Base-by-base conservation (phyloP, 2,113 vertebrate genomes). In the Capra hircus region DNA sequence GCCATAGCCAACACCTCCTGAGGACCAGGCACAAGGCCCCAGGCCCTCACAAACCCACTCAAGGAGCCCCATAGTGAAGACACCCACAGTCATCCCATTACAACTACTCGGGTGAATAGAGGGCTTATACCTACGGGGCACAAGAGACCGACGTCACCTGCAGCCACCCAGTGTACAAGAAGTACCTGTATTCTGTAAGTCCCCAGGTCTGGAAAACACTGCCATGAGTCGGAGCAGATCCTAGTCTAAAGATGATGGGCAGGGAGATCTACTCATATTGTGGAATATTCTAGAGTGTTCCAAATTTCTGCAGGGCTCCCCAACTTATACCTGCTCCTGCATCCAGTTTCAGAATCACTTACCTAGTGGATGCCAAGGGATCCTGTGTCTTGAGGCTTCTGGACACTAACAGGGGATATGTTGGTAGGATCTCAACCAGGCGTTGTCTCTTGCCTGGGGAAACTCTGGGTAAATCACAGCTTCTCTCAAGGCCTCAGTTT, bases 261-360 rank as follows among this genome's bases (percentile, higher is more conserved):
- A 59, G 23, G 11, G 11, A 96, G 12, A 4, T 23, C 71, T 43
- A 48, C 19, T 27, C n/a, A 67, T 48, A 57, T 67, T 67, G 78
- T 52, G 33, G 45, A 95, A 90, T 30, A 36, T 40, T 80, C 74
- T 80, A 57, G 28, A 90, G 57, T 8, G n/a, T 62, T 74, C 60
- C 60, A 55, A 64, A 77, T 86, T 81, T 94, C 45, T 50, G n/a
- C 12, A 48, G 59, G 45, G 53, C 30, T 62, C 45, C 50, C 23
- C 7, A 27, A 30, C 28, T 50, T 86, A 30, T 23, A 59, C 19
- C 6, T 19, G 6, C 17, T n/a, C 6, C 10, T 1, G 5, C 28
- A 64, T 48, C 57, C 19, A 77, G 50, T 36, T 82, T 67, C 71
- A 71, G 57, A 77, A 71, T n/a, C 43, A 86, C 3, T 21, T 40